These are phyloP conservation scores for Formica aserva DNA, from an alignment of 2,888 invertebrate genomes.

Conservation along the genomic window DNA sequence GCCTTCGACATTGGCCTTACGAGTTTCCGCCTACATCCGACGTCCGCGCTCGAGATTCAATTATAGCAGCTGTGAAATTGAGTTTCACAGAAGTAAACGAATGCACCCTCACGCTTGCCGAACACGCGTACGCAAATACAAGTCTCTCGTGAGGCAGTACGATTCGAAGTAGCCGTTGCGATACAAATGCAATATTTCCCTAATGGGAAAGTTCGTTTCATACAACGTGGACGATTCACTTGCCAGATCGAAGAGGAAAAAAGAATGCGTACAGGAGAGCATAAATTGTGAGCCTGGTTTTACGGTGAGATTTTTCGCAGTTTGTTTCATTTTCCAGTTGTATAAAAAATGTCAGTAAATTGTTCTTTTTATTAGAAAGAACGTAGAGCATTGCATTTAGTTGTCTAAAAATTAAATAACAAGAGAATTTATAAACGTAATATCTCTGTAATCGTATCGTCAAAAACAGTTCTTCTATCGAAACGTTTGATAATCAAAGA, in stretches of 20 bases:
- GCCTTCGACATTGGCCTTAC: conserved; percentile 50
- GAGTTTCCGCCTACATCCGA: conserved; percentile 41
- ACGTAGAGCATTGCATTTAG: neutral
- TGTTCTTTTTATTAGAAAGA: neutral
- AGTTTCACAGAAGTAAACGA: conserved; percentile 74
- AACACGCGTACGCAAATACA: conserved; percentile 75
- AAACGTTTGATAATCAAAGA: neutral
- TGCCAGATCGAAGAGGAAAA: conserved; percentile 12
- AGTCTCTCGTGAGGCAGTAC: conserved; percentile 63
- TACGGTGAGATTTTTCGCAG: neutral
- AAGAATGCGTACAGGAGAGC: conserved; percentile 2
- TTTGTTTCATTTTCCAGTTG: neutral
- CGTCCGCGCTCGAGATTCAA: conserved; percentile 71
- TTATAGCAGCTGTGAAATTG: conserved; percentile 73
- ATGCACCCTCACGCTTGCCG: conserved; percentile 74
- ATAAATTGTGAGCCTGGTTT: neutral
- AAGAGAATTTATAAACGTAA: neutral
- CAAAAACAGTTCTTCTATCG: neutral
- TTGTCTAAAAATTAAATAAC: neutral
- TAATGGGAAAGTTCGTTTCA: conserved; percentile 47
- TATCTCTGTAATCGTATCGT: neutral
- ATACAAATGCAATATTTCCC: conserved; percentile 59
- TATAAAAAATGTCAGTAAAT: neutral
- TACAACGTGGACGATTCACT: neutral
- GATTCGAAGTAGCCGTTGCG: conserved; percentile 53